phyloP scores from a whole-genome alignment of 2,797 vertebrate genomes.

The Squalus acanthias region DNA sequence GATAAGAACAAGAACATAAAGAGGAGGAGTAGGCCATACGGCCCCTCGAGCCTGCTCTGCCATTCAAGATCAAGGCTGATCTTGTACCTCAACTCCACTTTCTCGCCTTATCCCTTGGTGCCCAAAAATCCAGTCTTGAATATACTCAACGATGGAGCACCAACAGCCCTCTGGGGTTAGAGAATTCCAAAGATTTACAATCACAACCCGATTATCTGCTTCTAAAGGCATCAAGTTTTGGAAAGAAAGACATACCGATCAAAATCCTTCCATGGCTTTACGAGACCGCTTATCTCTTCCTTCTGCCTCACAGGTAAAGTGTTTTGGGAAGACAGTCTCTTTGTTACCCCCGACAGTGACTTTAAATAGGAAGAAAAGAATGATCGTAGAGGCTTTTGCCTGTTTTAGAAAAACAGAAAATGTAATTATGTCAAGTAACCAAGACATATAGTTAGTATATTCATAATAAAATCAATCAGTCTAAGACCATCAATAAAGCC shows the following conservation, averaged over 20 bases:
- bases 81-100: background rate
- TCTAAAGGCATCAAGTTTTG: background rate
- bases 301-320: slow-evolving; percentile 47
- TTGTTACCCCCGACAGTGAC: slow-evolving; percentile 72
- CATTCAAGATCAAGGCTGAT: background rate
- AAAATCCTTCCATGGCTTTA: slow-evolving; percentile 67
- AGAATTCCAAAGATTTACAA: background rate
- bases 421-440: background rate
- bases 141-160: background rate
- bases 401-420: slow-evolving; percentile 46
- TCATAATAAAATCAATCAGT: background rate
- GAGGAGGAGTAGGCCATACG: background rate
- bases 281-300: slow-evolving; percentile 43
- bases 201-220: background rate
- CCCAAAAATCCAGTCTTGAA: background rate
- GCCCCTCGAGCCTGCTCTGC: background rate
- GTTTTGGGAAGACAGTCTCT: slow-evolving; percentile 49
- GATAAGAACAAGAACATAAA: background rate
- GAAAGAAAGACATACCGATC: slow-evolving; percentile 64
- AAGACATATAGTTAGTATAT: background rate
- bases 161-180: background rate
- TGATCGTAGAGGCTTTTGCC: slow-evolving; percentile 75
- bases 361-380: slow-evolving; percentile 82
- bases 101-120: no score
- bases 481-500: background rate